Percentiles rank a stretch among this genome's conserved stretches.
phyloP scores from a whole-genome alignment of 2,888 invertebrate species.

The Drosophila subsilvestris region DNA sequence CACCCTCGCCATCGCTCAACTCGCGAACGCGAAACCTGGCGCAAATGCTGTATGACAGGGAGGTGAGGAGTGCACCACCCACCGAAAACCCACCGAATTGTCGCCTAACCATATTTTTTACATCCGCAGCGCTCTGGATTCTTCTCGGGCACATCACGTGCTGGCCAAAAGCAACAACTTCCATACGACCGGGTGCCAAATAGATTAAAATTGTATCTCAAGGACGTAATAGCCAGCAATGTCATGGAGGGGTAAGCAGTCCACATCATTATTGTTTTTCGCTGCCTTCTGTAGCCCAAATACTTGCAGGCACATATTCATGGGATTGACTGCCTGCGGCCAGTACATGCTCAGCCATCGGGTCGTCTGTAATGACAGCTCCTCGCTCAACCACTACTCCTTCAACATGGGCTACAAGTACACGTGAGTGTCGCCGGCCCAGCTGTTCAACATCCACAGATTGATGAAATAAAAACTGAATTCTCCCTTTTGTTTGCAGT shows the following conservation, averaged over 20 bases:
- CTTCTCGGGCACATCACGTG: constrained; percentile 85
- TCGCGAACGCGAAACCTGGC: constrained; percentile 71
- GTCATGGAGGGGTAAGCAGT: constrained; percentile 84
- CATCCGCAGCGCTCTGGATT: constrained; percentile 85
- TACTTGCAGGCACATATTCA: constrained; percentile 91
- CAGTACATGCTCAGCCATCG: constrained; percentile 95
- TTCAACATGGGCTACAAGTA: constrained; percentile 87
- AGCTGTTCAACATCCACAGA: background rate
- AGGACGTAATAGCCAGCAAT: constrained; percentile 86
- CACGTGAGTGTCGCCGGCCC: constrained; percentile 85
- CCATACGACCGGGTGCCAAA: constrained; percentile 86
- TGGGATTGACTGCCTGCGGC: constrained; percentile 98
- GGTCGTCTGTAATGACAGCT: constrained; percentile 86
- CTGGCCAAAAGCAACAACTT: constrained; percentile 84
- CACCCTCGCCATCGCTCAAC: constrained; percentile 27
- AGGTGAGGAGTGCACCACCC: constrained; percentile 56
- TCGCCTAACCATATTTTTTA: background rate
- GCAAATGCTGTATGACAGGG: constrained; percentile 78
- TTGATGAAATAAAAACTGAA: background rate
- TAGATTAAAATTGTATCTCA: constrained; percentile 86
- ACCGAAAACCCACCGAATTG: background rate
- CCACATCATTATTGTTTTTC: background rate
- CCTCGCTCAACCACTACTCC: constrained; percentile 85
- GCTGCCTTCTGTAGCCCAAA: background rate
- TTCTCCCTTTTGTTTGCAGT: constrained; percentile 51